Evolutionary conservation across 2,797 vertebrate genomes (phyloP), one percentile per base, ranked within the genome.

Genomic region (Vultur gryphus): DNA sequence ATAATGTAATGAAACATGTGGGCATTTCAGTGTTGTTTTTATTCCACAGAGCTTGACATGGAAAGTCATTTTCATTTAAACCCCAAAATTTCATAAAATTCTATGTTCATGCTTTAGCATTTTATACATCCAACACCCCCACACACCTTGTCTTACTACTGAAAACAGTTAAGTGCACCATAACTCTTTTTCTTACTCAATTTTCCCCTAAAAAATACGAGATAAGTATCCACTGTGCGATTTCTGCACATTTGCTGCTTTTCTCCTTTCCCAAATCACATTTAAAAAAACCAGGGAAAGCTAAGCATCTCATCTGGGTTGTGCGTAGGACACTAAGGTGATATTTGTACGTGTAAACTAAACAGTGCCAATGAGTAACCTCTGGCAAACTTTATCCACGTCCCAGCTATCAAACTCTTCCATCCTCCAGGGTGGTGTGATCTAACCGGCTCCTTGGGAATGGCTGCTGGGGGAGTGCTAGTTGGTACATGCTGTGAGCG

Each of bases 311-410:
- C 28, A 26, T 16, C 18, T 55, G 43, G 80, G 29, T 29, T 29
- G 1, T 51, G n/a, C n/a, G 5, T 80, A 52, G 31, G 48, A 54
- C 59, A 59, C 55, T n/a, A 51, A 31, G 28, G 11, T 5, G 57
- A 9, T 76, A 52, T 64, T 62, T 77, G 11, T 48, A 13, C 16
- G 5, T 49, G 28, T 21, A 71, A 84, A 81, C 24, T 64, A 23
- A 91, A n/a, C 28, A 49, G 3, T 43, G 14, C 6, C 44, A 24
- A 6, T 12, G 7, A 0, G 0, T 29, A 49, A 69, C 17, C 16
- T 90, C 52, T 80, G 26, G 11, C 2, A 93, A 71, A 58, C 11
- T 58, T 66, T 39, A 62, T 49, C 39, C 21, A 37, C 2, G 1
- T 64, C 6, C 31, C 54, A 75, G 43, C 31, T 75, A 59, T 64